A percentile compares a stretch with the other conserved stretches of the same genome.
phyloP scores from a whole-genome alignment of 2,888 invertebrate species.

The Oscheius myriophilus region DNA sequence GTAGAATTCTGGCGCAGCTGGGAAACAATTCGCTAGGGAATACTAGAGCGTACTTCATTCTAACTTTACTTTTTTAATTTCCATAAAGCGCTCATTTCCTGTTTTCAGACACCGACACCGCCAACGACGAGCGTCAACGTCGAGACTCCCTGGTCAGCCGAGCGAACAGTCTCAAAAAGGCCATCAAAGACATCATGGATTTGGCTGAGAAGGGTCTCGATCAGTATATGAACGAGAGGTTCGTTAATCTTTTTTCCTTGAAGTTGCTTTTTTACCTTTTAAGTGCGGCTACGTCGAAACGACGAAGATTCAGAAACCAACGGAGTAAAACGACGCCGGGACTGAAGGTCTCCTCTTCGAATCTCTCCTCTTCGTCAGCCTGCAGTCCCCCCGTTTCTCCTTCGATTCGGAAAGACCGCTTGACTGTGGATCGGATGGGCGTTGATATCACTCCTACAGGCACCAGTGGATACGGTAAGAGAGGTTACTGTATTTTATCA shows the following conservation, averaged over 20 bases:
- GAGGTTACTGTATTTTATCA: too few relatives aligned
- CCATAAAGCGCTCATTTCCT: too few relatives aligned
- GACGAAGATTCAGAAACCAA: constrained; percentile 55
- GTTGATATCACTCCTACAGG: not conserved
- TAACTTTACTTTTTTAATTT: too few relatives aligned
- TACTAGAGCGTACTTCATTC: too few relatives aligned
- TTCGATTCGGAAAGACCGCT: constrained; percentile 11
- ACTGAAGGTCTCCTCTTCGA: constrained; percentile 51
- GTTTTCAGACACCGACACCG: not conserved
- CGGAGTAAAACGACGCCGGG: constrained; percentile 60
- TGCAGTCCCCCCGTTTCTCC: constrained; percentile 51
- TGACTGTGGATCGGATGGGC: constrained; percentile 10
- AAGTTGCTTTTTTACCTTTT: not conserved
- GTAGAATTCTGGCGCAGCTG: too few relatives aligned
- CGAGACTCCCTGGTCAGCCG: constrained; percentile 76
- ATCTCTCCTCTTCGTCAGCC: constrained; percentile 53
- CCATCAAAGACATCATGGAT: constrained; percentile 83
- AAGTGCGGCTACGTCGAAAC: constrained; percentile 40
- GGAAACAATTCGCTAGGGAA: too few relatives aligned
- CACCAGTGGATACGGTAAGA: constrained; percentile 20
- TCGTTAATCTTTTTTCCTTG: not conserved
- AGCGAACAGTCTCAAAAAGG: constrained; percentile 85
- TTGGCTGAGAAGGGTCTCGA: constrained; percentile 79
- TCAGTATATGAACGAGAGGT: constrained; percentile 43
- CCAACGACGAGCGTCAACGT: constrained; percentile 69